Percentiles rank a stretch among this genome's conserved stretches.
These are phyloP conservation scores for Dichetophora obliterata DNA, from an alignment of 2,888 invertebrate genomes.

Conservation along the genomic window DNA sequence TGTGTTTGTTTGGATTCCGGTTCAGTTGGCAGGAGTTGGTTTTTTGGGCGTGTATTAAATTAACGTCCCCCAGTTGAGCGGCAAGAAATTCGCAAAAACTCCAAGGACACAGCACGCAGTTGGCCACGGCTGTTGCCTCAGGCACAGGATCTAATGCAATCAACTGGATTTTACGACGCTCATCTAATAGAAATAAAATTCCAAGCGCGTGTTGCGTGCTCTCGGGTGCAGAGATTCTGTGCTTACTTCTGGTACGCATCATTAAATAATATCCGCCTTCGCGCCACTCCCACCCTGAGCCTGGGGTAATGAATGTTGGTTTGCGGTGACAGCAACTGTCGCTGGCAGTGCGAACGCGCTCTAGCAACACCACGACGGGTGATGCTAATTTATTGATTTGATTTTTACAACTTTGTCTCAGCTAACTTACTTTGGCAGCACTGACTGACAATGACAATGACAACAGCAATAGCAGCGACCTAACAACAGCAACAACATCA, in stretches of 20 bases:
- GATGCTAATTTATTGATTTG: slow-evolving; percentile 54
- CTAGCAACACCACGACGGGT: slow-evolving; percentile 31
- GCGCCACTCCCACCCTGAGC: slow-evolving; percentile 1
- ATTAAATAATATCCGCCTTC: slow-evolving; percentile 62
- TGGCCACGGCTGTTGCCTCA: background rate
- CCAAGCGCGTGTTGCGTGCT: slow-evolving; percentile 18
- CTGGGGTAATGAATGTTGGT: slow-evolving; percentile 21
- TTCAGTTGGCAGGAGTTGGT: slow-evolving; percentile 25
- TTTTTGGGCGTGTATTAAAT: slow-evolving; percentile 39
- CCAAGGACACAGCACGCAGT: background rate
- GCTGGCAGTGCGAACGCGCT: slow-evolving; percentile 10
- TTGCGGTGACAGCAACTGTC: slow-evolving; percentile 35
- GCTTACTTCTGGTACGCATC: slow-evolving; percentile 57
- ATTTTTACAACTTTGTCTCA: slow-evolving; percentile 52
- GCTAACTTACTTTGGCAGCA: slow-evolving; percentile 22
- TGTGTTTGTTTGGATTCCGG: slow-evolving; percentile 38
- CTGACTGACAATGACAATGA: slow-evolving; percentile 26
- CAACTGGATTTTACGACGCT: slow-evolving; percentile 43
- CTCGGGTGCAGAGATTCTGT: background rate
- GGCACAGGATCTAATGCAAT: slow-evolving; percentile 27
- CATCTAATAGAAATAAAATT: slow-evolving; percentile 51
- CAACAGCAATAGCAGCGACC: slow-evolving; percentile 1
- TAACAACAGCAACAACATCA: background rate
- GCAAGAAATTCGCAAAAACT: background rate
- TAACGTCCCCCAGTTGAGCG: slow-evolving; percentile 20